Conservation (phyloP, 1,140 invertebrate species). For the Kradibia gibbosae region DNA sequence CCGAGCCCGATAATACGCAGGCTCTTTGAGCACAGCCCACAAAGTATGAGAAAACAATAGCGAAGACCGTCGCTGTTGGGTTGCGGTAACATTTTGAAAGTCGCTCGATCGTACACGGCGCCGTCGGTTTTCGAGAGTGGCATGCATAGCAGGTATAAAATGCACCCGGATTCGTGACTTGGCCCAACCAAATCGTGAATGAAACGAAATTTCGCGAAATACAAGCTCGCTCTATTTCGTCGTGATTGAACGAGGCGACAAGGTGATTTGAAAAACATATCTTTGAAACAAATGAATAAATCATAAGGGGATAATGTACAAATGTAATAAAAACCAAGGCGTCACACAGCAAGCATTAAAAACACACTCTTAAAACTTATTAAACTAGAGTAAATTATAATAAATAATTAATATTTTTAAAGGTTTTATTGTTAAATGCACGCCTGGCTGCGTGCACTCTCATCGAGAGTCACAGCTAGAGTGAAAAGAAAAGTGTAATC, state of each 20-base stretch:
- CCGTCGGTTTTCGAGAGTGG: slow-evolving; percentile 34
- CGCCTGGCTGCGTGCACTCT: background rate
- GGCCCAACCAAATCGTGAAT: slow-evolving; percentile 1
- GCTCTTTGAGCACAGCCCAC: background rate
- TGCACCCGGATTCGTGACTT: background rate
- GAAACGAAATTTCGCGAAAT: slow-evolving; percentile 55
- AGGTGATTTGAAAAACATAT: slow-evolving; percentile 53
- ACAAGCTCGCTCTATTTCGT: slow-evolving; percentile 60
- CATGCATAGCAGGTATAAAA: slow-evolving; percentile 18
- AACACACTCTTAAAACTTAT: slow-evolving; percentile 54
- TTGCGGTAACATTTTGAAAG: slow-evolving; percentile 30
- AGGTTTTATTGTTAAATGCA: slow-evolving; percentile 3
- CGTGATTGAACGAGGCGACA: slow-evolving; percentile 64
- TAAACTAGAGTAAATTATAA: slow-evolving; percentile 57
- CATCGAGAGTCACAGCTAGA: slow-evolving; percentile 2
- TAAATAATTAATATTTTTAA: slow-evolving; percentile 30
- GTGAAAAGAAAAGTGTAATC: slow-evolving; percentile 8
- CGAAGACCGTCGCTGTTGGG: slow-evolving; percentile 6
- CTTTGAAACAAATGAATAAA: slow-evolving; percentile 34
- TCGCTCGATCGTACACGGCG: slow-evolving; percentile 27
- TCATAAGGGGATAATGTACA: slow-evolving; percentile 48
- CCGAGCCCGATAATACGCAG: too few relatives aligned
- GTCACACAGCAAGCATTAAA: slow-evolving; percentile 52
- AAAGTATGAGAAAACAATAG: slow-evolving; percentile 19
- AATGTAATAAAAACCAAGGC: slow-evolving; percentile 58